Conservation (phyloP, 2,888 invertebrate species). For the Lasioglossum pauxillum region DNA sequence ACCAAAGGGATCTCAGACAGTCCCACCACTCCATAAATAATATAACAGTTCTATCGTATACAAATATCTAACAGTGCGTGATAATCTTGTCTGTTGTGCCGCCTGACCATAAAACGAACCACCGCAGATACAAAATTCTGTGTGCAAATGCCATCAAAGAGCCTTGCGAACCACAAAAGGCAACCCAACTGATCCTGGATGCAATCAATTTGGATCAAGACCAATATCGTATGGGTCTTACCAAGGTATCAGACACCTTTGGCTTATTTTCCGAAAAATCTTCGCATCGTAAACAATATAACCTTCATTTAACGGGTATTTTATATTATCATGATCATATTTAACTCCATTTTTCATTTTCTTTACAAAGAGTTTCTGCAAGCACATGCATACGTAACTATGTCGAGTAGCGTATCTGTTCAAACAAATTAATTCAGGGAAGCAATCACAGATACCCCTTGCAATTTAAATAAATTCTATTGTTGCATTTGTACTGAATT, state of each 20-base stretch:
- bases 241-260: constrained; percentile 91
- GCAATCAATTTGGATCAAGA: constrained; percentile 94
- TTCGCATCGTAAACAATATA: constrained; percentile 5
- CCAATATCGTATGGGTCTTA: constrained; percentile 97
- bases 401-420: neutral
- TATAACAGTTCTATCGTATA: constrained; percentile 43
- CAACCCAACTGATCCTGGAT: constrained; percentile 93
- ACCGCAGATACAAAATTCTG: constrained; percentile 99
- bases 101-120: constrained; percentile 61
- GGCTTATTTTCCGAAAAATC: constrained; percentile 52
- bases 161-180: constrained; percentile 90
- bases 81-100: constrained; percentile 61
- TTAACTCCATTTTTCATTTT: neutral
- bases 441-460: no score
- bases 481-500: no score
- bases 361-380: neutral
- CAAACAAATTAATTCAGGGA: neutral
- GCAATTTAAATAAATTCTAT: no score
- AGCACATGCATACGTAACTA: neutral
- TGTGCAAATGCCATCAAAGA: constrained; percentile 95
- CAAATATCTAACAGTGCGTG: constrained; percentile 56
- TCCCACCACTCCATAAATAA: constrained; percentile 18
- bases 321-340: neutral
- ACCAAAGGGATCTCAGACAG: constrained; percentile 18
- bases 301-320: neutral